These are phyloP conservation scores for Lordiphosa stackelbergi DNA, from an alignment of 1,140 invertebrate species.

Conservation along the genomic window DNA sequence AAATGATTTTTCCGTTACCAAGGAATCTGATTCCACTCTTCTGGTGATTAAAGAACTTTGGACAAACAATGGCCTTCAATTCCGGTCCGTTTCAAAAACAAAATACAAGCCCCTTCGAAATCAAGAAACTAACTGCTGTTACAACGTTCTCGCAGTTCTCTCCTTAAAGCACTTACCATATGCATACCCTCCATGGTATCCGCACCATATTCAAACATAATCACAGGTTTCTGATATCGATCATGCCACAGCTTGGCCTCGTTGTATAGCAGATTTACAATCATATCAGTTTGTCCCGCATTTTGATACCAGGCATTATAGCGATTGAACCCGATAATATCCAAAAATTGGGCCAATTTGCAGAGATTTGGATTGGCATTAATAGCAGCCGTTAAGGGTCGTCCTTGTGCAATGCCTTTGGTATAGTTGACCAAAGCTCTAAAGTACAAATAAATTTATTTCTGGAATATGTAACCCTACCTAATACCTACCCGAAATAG, in stretches of 20 bases:
- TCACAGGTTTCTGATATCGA: constrained; percentile 91
- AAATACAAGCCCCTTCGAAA: too few relatives aligned
- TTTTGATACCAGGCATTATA: constrained; percentile 97
- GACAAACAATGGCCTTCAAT: too few relatives aligned
- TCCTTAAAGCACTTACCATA: constrained; percentile 57
- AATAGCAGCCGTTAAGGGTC: constrained; percentile 84
- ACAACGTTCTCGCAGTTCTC: too few relatives aligned
- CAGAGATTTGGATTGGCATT: constrained; percentile 50
- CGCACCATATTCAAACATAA: constrained; percentile 96
- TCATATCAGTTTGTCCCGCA: constrained; percentile 87
- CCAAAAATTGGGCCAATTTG: constrained; percentile 80
- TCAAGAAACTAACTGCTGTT: too few relatives aligned
- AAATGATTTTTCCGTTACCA: too few relatives aligned
- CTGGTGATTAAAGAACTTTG: too few relatives aligned
- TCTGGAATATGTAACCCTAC: not conserved
- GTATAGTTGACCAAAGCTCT: constrained; percentile 77
- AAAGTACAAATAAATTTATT: constrained; percentile 15
- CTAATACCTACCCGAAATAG: constrained; percentile 87
- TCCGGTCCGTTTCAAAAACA: too few relatives aligned
- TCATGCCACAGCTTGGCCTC: constrained; percentile 90
- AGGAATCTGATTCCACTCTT: too few relatives aligned
- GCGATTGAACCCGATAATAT: constrained; percentile 96
- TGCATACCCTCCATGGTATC: constrained; percentile 94
- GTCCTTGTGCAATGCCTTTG: constrained; percentile 77
- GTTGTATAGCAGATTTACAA: constrained; percentile 82